Conservation (phyloP, 1,140 invertebrate genomes). For the Platyscapa corneri region DNA sequence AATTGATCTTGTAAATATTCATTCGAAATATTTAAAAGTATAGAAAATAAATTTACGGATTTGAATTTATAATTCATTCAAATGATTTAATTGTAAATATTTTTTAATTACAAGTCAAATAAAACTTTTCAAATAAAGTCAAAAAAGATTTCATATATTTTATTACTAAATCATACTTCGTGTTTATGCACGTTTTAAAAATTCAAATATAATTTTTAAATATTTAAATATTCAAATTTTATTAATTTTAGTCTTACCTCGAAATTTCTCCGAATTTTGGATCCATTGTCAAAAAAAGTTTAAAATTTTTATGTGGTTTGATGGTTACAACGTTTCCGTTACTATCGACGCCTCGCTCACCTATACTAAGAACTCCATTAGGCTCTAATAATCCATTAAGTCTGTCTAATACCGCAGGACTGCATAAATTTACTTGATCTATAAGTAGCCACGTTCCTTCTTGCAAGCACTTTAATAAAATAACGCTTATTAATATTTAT, state of each 20-base stretch:
- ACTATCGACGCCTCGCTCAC: conserved; percentile 89
- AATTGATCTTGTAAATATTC: too few species aligned
- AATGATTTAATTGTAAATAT: too few species aligned
- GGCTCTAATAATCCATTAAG: conserved; percentile 96
- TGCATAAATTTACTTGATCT: conserved; percentile 98
- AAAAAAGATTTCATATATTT: too few species aligned
- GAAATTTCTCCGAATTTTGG: conserved; percentile 96
- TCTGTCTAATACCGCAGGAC: conserved; percentile 95
- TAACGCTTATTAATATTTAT: not conserved
- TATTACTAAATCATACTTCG: too few species aligned
- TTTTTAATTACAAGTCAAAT: too few species aligned
- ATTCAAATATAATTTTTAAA: too few species aligned
- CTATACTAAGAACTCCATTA: conserved; percentile 89
- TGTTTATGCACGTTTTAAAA: too few species aligned
- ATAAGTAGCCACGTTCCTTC: conserved; percentile 94
- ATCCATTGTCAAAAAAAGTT: conserved; percentile 96
- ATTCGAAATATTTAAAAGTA: too few species aligned
- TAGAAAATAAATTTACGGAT: too few species aligned
- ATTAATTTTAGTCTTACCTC: conserved; percentile 70
- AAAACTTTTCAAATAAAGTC: too few species aligned
- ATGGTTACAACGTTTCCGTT: conserved; percentile 84
- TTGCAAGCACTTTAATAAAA: conserved; percentile 78
- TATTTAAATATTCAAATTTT: too few species aligned
- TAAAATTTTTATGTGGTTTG: conserved; percentile 91
- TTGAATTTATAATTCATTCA: too few species aligned